phyloP scores from a whole-genome alignment of 2,888 invertebrate species.

The Dioctria rufipes region DNA sequence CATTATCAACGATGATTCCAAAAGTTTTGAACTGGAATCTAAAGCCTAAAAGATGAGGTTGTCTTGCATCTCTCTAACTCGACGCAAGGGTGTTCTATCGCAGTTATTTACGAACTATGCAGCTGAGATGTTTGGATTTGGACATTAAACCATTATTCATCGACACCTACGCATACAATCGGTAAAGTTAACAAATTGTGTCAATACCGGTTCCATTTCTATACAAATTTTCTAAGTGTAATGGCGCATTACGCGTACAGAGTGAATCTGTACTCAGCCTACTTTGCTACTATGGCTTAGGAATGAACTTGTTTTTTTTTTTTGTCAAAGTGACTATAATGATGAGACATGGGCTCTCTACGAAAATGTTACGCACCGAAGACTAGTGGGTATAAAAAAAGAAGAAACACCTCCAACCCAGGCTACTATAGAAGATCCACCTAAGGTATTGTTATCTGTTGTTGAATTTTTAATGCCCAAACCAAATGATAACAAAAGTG shows the following conservation, averaged over 20 bases:
- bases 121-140: background rate
- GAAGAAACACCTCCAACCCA: background rate
- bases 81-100: background rate
- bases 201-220: background rate
- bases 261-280: background rate
- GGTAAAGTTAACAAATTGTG: background rate
- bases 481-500: background rate
- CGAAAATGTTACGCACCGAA: background rate
- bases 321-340: background rate
- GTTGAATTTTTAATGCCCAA: background rate
- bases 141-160: constrained; percentile 3
- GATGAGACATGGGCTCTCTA: background rate
- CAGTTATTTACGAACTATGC: background rate
- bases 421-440: background rate
- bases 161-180: background rate
- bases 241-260: background rate
- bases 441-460: background rate
- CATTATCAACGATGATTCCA: background rate
- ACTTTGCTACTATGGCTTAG: background rate
- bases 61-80: background rate
- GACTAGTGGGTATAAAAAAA: background rate
- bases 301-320: background rate
- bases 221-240: background rate
- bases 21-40: background rate
- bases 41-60: background rate